Percentiles rank a stretch among this genome's conserved stretches.
These are phyloP conservation scores for Pelagia noctiluca DNA, from an alignment of 30 jellyfish, hydroid and myxozoan species.

Conservation along the genomic window DNA sequence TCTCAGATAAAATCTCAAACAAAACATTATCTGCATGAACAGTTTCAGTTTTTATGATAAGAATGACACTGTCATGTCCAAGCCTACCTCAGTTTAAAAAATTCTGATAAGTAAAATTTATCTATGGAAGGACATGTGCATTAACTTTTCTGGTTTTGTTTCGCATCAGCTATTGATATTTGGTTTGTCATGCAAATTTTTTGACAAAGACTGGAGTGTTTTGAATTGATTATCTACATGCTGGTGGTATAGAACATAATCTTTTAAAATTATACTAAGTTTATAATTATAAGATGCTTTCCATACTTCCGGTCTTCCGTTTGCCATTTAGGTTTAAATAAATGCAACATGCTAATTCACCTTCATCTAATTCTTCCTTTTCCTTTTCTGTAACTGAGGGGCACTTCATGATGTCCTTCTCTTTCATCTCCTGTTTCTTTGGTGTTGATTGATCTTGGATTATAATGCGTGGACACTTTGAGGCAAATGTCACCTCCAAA, in stretches of 20 bases:
- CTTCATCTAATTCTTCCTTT: slow-evolving; percentile 24
- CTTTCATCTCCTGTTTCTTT: slow-evolving; percentile 7
- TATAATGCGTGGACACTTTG: slow-evolving; percentile 19
- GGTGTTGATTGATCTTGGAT: too few relatives aligned
- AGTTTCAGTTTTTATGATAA: not conserved
- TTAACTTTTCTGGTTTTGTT: too few relatives aligned
- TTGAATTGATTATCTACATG: slow-evolving; percentile 3
- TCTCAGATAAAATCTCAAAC: too few relatives aligned
- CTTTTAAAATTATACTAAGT: not conserved
- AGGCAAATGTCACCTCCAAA: slow-evolving; percentile 24
- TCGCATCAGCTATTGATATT: too few relatives aligned
- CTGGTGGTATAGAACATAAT: not conserved
- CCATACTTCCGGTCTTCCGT: slow-evolving; percentile 19
- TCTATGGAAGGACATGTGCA: too few relatives aligned
- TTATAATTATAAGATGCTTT: slow-evolving; percentile 17
- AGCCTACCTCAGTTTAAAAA: too few relatives aligned
- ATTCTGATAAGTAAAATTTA: too few relatives aligned
- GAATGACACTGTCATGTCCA: too few relatives aligned
- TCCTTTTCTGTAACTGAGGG: slow-evolving; percentile 36
- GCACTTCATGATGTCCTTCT: slow-evolving; percentile 32
- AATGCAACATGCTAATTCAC: slow-evolving; percentile 22
- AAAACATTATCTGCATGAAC: slow-evolving; percentile 1
- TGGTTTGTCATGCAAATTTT: too few relatives aligned
- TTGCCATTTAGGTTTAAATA: slow-evolving; percentile 7
- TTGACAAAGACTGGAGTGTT: too few relatives aligned